Evolutionary conservation across 2,888 invertebrate genomes (phyloP).

Genomic region (Neoitamus cyanurus): DNA sequence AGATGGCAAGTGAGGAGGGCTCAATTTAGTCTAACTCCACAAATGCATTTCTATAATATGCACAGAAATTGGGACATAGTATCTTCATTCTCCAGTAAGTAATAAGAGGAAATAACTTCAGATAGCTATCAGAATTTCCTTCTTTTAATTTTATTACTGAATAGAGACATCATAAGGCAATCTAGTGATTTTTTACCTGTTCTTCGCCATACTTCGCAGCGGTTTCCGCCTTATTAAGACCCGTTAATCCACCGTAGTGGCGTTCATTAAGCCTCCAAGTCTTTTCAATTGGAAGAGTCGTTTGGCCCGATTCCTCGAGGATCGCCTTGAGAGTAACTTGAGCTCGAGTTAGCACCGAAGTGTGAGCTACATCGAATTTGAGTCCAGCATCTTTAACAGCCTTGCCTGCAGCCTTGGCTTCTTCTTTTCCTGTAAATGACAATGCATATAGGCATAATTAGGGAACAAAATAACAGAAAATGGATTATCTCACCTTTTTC

Average conservation of each 20-base stretch:
- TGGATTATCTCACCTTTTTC: slow-evolving; percentile 72
- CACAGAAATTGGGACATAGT: too few species aligned
- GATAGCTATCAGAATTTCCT: too few species aligned
- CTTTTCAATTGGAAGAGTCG: slow-evolving; percentile 75
- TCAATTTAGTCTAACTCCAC: too few species aligned
- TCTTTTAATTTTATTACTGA: too few species aligned
- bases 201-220: slow-evolving; percentile 87
- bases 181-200: slow-evolving; percentile 68
- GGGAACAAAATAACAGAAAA: not conserved
- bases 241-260: slow-evolving; percentile 88
- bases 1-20: too few species aligned
- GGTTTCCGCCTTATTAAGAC: slow-evolving; percentile 85
- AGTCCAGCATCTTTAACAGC: slow-evolving; percentile 77
- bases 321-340: slow-evolving; percentile 78
- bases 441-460: not conserved
- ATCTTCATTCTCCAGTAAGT: not conserved
- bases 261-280: slow-evolving; percentile 90
- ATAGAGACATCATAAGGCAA: too few species aligned
- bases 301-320: slow-evolving; percentile 74
- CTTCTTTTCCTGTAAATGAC: slow-evolving; percentile 46
- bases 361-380: slow-evolving; percentile 82
- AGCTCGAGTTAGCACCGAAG: slow-evolving; percentile 82
- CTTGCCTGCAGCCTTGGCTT: slow-evolving; percentile 70
- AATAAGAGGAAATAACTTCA: not conserved
- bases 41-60: too few species aligned